These are phyloP conservation scores for Rhizoglyphus robini DNA, from an alignment of 1,140 invertebrate genomes.

Conservation along the genomic window DNA sequence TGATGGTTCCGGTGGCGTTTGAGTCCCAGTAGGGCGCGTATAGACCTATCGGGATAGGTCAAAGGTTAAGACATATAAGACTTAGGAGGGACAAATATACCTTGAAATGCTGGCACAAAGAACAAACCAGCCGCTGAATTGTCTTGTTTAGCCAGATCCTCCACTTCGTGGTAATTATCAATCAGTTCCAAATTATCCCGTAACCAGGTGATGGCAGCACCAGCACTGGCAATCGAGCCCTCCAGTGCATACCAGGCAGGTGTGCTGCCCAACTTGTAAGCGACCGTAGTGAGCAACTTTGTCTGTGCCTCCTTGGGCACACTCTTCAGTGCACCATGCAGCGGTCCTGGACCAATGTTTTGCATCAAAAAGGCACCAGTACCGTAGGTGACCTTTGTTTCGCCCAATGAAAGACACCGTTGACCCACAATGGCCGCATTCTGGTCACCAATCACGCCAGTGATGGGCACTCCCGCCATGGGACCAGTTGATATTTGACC, in stretches of 20 bases:
- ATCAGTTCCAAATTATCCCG: conserved; percentile 71
- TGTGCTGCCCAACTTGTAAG: conserved; percentile 69
- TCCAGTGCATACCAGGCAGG: conserved; percentile 63
- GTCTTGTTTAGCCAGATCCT: conserved; percentile 55
- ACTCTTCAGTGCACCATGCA: conserved; percentile 18
- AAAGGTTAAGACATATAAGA: too few species aligned
- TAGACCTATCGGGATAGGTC: too few species aligned
- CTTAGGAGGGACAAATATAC: too few species aligned
- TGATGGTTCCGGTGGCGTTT: conserved; percentile 65
- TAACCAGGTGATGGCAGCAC: conserved; percentile 74
- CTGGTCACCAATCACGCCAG: conserved; percentile 64
- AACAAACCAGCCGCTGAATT: conserved; percentile 68
- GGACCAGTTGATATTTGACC: conserved; percentile 36
- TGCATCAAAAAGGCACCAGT: conserved; percentile 92
- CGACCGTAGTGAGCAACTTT: conserved; percentile 83
- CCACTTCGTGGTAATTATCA: conserved; percentile 55
- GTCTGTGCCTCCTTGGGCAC: conserved; percentile 39
- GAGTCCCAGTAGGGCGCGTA: conserved; percentile 89
- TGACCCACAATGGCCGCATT: conserved; percentile 89
- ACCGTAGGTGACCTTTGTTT: conserved; percentile 80
- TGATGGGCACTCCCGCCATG: background rate
- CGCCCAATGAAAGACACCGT: conserved; percentile 68
- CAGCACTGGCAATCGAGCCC: conserved; percentile 81
- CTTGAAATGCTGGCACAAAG: conserved; percentile 87
- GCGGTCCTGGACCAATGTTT: conserved; percentile 59